phyloP scores from a whole-genome alignment of 1,140 invertebrate genomes.

The Leptopilina clavipes region DNA sequence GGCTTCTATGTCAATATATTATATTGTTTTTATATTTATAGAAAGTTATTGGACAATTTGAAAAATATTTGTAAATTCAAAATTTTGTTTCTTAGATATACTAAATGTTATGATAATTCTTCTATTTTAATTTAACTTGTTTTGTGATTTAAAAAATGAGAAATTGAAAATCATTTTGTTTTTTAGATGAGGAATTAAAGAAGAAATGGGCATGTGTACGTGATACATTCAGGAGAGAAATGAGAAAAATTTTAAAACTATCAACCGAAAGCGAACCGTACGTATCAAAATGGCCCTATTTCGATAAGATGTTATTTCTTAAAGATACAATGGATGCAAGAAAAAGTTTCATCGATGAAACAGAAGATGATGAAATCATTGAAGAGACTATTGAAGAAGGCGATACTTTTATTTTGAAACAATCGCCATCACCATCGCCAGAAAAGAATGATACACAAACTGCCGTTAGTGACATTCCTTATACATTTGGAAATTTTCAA shows the following conservation, averaged over 20 bases:
- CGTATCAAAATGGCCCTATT: conserved; percentile 24
- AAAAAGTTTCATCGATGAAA: conserved; percentile 15
- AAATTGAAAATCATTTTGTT: background rate
- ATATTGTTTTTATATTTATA: too few species aligned
- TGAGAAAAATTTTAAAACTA: conserved; percentile 8
- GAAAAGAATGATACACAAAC: background rate
- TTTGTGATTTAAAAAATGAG: background rate
- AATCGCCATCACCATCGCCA: background rate
- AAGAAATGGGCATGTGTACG: background rate
- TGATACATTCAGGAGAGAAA: conserved; percentile 6
- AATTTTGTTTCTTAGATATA: too few species aligned
- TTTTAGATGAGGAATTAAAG: conserved; percentile 12
- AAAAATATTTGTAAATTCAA: too few species aligned
- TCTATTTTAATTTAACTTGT: too few species aligned
- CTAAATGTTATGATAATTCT: too few species aligned
- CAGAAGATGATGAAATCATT: background rate
- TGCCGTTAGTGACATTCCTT: background rate
- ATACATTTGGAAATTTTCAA: background rate
- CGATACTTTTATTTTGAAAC: background rate
- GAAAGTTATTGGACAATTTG: too few species aligned
- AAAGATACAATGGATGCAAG: conserved; percentile 29
- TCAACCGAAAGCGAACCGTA: conserved; percentile 3
- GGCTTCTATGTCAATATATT: too few species aligned
- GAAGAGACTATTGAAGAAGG: background rate
- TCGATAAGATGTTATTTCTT: conserved; percentile 20